A percentile compares a stretch with the other conserved stretches of the same genome.
These are phyloP conservation scores for Coluber constrictor DNA, from an alignment of 2,797 vertebrate genomes.

Conservation along the genomic window DNA sequence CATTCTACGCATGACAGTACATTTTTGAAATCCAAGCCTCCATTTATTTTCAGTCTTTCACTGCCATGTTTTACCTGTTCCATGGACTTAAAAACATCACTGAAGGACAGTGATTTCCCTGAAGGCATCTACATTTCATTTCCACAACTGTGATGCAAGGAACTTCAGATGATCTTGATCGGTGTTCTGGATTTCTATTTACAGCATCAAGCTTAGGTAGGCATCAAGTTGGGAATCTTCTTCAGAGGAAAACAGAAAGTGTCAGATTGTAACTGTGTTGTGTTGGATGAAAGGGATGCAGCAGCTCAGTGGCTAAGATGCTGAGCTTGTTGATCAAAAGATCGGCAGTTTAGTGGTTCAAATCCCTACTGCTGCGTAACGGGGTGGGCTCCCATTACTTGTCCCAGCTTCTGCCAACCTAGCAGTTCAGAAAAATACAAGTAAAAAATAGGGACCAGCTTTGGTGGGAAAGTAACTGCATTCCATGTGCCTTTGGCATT, in stretches of 20 bases:
- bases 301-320: too few relatives aligned
- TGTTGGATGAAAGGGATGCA: too few relatives aligned
- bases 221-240: conserved; percentile 18
- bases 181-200: conserved; percentile 7
- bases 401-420: too few relatives aligned
- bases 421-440: too few relatives aligned
- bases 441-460: too few relatives aligned
- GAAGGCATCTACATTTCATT: conserved; percentile 14
- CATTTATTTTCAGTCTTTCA: not conserved
- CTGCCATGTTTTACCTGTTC: conserved; percentile 15
- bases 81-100: not conserved
- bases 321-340: too few relatives aligned
- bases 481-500: too few relatives aligned
- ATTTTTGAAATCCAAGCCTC: not conserved
- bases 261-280: not conserved
- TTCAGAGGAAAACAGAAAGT: conserved; percentile 11
- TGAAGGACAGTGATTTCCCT: conserved; percentile 29
- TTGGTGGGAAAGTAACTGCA: too few relatives aligned
- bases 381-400: too few relatives aligned
- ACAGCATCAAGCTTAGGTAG: conserved; percentile 3
- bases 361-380: too few relatives aligned
- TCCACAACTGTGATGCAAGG: conserved; percentile 9
- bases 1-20: not conserved
- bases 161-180: conserved; percentile 20
- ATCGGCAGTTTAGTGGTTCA: too few relatives aligned